A percentile compares a stretch with the other conserved stretches of the same genome.
Conservation (phyloP, 2,888 invertebrate genomes). For the Lasioglossum leucozonium region DNA sequence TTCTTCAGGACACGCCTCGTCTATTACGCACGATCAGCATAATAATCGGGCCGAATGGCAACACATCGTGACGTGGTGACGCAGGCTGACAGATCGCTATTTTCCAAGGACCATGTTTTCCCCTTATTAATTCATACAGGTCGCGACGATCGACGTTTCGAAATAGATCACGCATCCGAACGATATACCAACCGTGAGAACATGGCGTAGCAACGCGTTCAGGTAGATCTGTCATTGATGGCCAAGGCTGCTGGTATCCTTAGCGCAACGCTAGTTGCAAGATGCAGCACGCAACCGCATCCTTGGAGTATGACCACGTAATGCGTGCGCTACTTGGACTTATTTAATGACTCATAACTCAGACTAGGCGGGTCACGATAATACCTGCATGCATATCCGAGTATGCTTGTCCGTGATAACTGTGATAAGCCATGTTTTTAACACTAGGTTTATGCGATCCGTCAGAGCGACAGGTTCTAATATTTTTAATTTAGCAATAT, state of each 20-base stretch:
- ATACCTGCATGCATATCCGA: neutral
- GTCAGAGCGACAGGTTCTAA: too few relatives aligned
- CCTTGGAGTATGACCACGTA: slow-evolving; percentile 66
- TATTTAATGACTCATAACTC: slow-evolving; percentile 70
- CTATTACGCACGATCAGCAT: slow-evolving; percentile 2
- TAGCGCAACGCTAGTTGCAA: slow-evolving; percentile 36
- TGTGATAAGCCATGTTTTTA: slow-evolving; percentile 3
- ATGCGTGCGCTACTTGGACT: slow-evolving; percentile 45
- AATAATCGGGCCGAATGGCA: neutral
- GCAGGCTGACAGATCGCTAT: neutral
- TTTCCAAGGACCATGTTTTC: slow-evolving; percentile 29
- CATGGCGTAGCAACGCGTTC: slow-evolving; percentile 67
- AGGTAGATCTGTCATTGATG: slow-evolving; percentile 76
- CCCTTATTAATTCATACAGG: slow-evolving; percentile 35
- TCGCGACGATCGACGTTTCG: slow-evolving; percentile 19
- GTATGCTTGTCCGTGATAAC: neutral
- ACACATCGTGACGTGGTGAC: neutral
- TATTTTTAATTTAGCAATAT: too few relatives aligned
- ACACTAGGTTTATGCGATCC: too few relatives aligned
- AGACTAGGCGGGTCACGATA: slow-evolving; percentile 56
- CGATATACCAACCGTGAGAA: slow-evolving; percentile 81
- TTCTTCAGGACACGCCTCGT: slow-evolving; percentile 33
- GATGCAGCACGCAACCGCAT: slow-evolving; percentile 57
- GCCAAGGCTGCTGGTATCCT: slow-evolving; percentile 77
- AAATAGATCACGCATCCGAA: slow-evolving; percentile 58